phyloP scores from a whole-genome alignment of 2,888 invertebrate species.

The Podabrus alpinus region DNA sequence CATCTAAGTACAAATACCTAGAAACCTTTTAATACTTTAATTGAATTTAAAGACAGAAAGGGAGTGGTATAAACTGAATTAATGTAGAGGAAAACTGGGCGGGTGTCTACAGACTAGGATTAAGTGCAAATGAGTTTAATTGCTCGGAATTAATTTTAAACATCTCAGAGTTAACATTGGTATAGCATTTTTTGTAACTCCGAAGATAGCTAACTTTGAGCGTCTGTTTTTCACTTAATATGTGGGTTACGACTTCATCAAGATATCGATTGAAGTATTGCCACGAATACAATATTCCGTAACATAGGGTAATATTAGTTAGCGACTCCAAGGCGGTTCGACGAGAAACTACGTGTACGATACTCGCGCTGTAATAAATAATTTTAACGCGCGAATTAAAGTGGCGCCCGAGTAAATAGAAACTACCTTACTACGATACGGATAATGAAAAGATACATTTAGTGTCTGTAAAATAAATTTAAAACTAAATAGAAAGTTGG shows the following conservation, averaged over 20 bases:
- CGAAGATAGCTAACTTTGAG: background rate
- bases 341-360: background rate
- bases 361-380: background rate
- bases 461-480: background rate
- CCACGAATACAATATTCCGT: background rate
- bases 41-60: constrained; percentile 16
- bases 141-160: constrained; percentile 25
- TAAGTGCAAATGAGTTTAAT: constrained; percentile 30
- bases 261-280: background rate
- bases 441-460: background rate
- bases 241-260: background rate
- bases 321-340: background rate
- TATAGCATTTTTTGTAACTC: background rate
- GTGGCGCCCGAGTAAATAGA: background rate
- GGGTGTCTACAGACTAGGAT: constrained; percentile 25
- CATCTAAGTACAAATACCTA: constrained; percentile 5
- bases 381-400: too few relatives aligned
- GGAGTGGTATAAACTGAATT: constrained; percentile 21
- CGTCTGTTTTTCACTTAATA: background rate
- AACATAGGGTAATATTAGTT: background rate
- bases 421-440: background rate
- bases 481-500: background rate
- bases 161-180: constrained; percentile 6
- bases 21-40: constrained; percentile 13
- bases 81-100: constrained; percentile 20